Percentiles rank a stretch among this genome's conserved stretches.
Evolutionary conservation across 2,888 invertebrate genomes (phyloP).

Genomic region (Mallateleia sp.): DNA sequence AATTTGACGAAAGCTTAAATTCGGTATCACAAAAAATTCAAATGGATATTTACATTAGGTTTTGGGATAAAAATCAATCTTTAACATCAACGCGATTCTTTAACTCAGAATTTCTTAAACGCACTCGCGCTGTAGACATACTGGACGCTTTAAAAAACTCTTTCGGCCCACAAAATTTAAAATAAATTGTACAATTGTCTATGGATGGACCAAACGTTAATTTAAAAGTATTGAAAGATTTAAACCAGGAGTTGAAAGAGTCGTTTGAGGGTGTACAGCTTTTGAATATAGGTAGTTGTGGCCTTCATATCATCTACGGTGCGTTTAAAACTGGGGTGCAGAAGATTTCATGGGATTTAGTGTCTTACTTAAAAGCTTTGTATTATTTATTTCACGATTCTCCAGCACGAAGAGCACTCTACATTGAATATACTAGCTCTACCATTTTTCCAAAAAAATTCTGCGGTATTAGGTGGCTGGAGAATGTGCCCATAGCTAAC

Average conservation of each 20-base stretch:
- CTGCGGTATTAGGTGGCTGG: conserved; percentile 81
- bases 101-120: conserved; percentile 59
- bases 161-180: conserved; percentile 9
- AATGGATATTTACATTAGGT: conserved; percentile 83
- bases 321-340: conserved; percentile 83
- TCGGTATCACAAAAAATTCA: conserved; percentile 75
- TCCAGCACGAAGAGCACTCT: conserved; percentile 82
- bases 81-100: conserved; percentile 80
- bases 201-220: conserved; percentile 75
- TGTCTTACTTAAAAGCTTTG: conserved; percentile 78
- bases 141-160: background rate
- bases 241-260: conserved; percentile 72
- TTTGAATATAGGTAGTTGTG: conserved; percentile 83
- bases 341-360: conserved; percentile 78
- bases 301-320: conserved; percentile 84
- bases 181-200: background rate
- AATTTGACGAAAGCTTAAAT: conserved; percentile 78
- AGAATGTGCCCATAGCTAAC: conserved; percentile 76
- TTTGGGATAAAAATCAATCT: conserved; percentile 78
- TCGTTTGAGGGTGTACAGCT: conserved; percentile 46
- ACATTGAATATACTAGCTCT: conserved; percentile 67
- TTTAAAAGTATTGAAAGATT: conserved; percentile 67
- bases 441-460: conserved; percentile 81
- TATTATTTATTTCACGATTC: conserved; percentile 84
- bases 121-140: conserved; percentile 57